Evolutionary conservation across 2,797 vertebrate genomes (phyloP).

Genomic region (Bovichtus variegatus): DNA sequence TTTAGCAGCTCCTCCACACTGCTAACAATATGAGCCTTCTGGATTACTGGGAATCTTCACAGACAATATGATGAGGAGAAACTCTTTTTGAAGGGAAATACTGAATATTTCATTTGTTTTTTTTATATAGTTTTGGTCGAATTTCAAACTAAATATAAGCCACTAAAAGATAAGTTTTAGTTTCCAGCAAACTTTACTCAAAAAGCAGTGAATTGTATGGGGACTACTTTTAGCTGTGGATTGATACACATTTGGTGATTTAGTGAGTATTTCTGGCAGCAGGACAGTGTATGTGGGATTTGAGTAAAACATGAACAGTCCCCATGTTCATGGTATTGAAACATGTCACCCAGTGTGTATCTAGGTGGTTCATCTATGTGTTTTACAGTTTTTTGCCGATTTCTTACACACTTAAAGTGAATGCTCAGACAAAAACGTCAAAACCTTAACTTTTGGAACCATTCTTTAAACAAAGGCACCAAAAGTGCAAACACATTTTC

Average conservation of each 20-base stretch:
- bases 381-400: not conserved
- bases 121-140: not conserved
- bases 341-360: not conserved
- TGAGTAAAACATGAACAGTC: too few relatives aligned
- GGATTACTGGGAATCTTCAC: not conserved
- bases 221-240: not conserved
- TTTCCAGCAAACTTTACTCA: not conserved
- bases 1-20: not conserved
- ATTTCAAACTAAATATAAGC: too few relatives aligned
- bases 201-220: not conserved
- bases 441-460: slow-evolving; percentile 3
- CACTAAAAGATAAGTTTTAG: not conserved
- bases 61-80: not conserved
- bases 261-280: not conserved
- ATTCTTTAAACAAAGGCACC: not conserved
- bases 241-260: not conserved
- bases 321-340: too few relatives aligned
- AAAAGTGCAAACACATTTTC: not conserved
- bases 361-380: too few relatives aligned
- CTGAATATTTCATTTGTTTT: slow-evolving; percentile 14
- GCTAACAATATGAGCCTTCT: slow-evolving; percentile 1
- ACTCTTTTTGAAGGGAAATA: not conserved
- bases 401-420: slow-evolving; percentile 2
- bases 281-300: not conserved
- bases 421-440: not conserved